phyloP scores from a whole-genome alignment of 1,140 invertebrate genomes.

The Ganaspis sp. region DNA sequence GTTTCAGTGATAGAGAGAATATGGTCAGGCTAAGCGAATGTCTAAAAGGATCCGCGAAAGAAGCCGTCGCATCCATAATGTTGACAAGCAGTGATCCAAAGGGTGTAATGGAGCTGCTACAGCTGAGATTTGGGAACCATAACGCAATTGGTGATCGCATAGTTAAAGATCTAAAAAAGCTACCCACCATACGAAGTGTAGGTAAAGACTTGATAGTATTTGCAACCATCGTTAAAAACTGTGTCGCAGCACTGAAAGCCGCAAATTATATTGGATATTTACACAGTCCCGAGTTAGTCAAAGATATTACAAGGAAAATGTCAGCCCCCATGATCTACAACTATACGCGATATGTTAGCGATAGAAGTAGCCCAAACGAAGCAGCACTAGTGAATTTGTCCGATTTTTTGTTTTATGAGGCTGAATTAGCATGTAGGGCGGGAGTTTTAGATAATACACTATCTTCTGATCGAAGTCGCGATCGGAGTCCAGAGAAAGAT shows the following conservation, averaged over 20 bases:
- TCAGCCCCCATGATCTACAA: not conserved
- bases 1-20: not conserved
- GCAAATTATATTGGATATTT: slow-evolving; percentile 28
- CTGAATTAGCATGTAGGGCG: not conserved
- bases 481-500: too few relatives aligned
- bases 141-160: not conserved
- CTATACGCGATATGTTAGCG: not conserved
- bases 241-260: slow-evolving; percentile 29
- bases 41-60: not conserved
- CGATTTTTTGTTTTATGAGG: not conserved
- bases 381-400: not conserved
- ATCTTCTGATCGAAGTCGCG: too few relatives aligned
- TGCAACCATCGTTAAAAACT: slow-evolving; percentile 32
- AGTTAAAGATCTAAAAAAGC: not conserved
- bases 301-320: slow-evolving; percentile 24
- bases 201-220: not conserved
- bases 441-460: too few relatives aligned
- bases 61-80: not conserved
- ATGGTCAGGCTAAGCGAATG: not conserved
- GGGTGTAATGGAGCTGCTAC: not conserved
- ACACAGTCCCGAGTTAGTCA: slow-evolving; percentile 3
- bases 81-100: not conserved
- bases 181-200: not conserved
- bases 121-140: not conserved
- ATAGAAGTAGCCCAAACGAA: too few relatives aligned